Evolutionary conservation across 2,797 vertebrate species (phyloP), one percentile per base, ranked within the genome.

Genomic region (Poeciliopsis turneri): DNA sequence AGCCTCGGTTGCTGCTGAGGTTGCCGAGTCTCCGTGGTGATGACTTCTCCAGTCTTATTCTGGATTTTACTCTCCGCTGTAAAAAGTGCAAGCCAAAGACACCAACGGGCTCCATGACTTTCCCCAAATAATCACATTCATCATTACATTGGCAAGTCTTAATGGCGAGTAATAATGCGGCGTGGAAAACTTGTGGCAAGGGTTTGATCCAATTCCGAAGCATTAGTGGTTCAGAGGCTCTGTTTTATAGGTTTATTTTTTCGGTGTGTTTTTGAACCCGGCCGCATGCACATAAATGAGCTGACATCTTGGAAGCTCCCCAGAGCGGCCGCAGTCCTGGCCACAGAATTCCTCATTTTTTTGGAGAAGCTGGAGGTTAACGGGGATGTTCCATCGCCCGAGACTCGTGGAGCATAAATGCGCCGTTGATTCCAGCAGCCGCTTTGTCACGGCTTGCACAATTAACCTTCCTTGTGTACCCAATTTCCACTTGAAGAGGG

Each of bases 51-150:
- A 87, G 88, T 78, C 80, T 57, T 70, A 75, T 80, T 75, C 84
- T 75, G 36, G 36, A 5, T 39, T 39, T 85, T 46, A 85, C 87
- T 88, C 74, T 87, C 83, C 87, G 78, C 75, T 84, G 82, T 88
- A 78, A 87, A 90, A 90, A 86, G 81, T 82, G 28, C 75, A 15
- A 72, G 79, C 86, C 88, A 92, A 90, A 86, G 80, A 84, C 87
- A 90, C 88, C 84, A 92, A 43, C 3, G 0, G 69, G 73, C 74
- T 51, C 57, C 43, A 33, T 72, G 75, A 82, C 66, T 41, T 73
- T 84, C 78, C 79, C 79, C 79, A 78, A 82, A 83, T 82, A 49
- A 85, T 72, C 74, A 74, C 90, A 86, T 84, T 86, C 80, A 90
- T 90, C 82, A 82, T n/a, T 3, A 77, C 16, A 16, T 80, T 72